Evolutionary conservation across 2,797 vertebrate genomes (phyloP).

Genomic region (Clamator glandarius): DNA sequence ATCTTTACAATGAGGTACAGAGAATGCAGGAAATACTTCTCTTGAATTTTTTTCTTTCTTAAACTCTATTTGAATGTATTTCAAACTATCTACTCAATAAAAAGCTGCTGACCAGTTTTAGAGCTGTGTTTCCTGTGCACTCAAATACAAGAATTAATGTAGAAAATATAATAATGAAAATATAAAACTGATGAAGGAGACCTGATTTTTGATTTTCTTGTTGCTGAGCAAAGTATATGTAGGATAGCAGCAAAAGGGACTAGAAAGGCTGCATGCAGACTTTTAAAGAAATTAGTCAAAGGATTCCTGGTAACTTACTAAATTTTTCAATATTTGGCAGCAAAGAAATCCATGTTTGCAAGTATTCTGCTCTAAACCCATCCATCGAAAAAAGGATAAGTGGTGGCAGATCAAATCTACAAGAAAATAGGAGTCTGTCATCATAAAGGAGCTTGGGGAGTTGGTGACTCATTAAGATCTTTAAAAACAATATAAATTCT

Average conservation of each 20-base stretch:
- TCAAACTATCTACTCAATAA: background rate
- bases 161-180: background rate
- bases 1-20: background rate
- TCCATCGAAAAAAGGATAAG: conserved; percentile 84
- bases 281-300: background rate
- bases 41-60: background rate
- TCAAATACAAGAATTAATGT: background rate
- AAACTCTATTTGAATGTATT: background rate
- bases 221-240: background rate
- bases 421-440: background rate
- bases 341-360: conserved; percentile 77
- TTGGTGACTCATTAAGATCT: background rate
- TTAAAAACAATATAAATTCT: background rate
- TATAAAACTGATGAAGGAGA: background rate
- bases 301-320: conserved; percentile 72
- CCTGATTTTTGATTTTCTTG: background rate
- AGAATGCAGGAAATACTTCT: background rate
- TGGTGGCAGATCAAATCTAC: conserved; percentile 78
- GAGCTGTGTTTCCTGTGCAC: background rate
- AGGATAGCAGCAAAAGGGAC: background rate
- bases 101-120: background rate
- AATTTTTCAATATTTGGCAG: conserved; percentile 80
- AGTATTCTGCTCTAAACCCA: conserved; percentile 83
- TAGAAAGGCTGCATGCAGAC: background rate
- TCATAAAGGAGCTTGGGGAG: background rate